Evolutionary conservation across 2,113 vertebrate genomes (phyloP).

Genomic region (Elachura formosa): DNA sequence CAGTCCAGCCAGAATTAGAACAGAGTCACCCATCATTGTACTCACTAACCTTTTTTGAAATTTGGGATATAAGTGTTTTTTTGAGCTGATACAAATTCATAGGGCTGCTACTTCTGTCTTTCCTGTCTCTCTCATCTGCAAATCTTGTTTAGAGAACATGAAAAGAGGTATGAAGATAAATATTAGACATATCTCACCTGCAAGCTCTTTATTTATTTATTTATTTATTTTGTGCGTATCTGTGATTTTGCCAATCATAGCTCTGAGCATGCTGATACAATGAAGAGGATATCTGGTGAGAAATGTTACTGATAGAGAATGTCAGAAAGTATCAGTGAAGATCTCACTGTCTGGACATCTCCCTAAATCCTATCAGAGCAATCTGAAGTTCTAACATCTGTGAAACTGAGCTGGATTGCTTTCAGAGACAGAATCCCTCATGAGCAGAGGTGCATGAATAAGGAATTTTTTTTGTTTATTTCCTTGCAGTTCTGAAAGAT

Average conservation of each 20-base stretch:
- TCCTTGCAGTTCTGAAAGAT: neutral
- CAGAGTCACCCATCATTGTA: neutral
- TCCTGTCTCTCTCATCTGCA: neutral
- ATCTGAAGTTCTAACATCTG: neutral
- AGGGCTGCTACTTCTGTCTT: neutral
- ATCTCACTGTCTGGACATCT: neutral
- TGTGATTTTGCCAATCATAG: neutral
- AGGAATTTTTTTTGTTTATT: neutral
- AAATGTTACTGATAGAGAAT: neutral
- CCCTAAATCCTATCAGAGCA: neutral
- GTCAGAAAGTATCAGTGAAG: neutral
- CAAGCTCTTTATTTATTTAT: accelerated
- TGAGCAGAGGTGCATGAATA: neutral
- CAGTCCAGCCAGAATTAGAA: neutral
- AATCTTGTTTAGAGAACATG: neutral
- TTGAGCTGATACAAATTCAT: neutral
- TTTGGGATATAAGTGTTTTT: neutral
- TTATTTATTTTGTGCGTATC: neutral
- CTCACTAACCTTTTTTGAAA: neutral
- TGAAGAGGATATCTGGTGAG: neutral
- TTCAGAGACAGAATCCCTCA: neutral
- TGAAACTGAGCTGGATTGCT: neutral
- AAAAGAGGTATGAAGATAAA: neutral
- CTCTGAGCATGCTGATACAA: neutral
- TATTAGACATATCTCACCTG: neutral